Conservation (phyloP, 2,113 vertebrate genomes). For the Hepsetus odoe region DNA sequence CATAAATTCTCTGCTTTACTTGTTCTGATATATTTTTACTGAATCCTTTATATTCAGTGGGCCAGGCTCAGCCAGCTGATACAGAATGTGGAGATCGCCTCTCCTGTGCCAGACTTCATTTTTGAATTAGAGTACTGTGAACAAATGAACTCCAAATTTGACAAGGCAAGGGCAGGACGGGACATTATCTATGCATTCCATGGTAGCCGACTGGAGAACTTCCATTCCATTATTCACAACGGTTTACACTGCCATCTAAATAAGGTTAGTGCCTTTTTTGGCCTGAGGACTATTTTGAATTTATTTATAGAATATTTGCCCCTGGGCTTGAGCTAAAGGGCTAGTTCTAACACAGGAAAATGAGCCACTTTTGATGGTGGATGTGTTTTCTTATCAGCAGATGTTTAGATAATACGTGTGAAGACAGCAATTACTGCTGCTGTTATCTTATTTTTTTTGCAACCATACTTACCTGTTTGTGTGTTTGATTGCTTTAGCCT, state of each 20-base stretch:
- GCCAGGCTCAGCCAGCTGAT: conserved; percentile 85
- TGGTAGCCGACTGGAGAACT: conserved; percentile 95
- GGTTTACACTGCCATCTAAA: conserved; percentile 97
- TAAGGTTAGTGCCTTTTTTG: conserved; percentile 77
- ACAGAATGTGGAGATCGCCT: conserved; percentile 73
- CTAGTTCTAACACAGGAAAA: neutral
- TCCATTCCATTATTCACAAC: conserved; percentile 96
- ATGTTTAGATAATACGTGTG: conserved; percentile 26
- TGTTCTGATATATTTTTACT: conserved; percentile 15
- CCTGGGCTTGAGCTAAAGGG: neutral
- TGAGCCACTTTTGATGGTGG: neutral
- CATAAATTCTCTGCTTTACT: neutral
- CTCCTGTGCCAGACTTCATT: conserved; percentile 88
- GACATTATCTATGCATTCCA: conserved; percentile 95
- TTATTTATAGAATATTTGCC: neutral
- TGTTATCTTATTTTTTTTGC: neutral
- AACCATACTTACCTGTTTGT: neutral
- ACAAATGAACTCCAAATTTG: conserved; percentile 86
- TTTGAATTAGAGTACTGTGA: conserved; percentile 92
- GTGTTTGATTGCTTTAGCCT: neutral
- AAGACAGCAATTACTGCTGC: conserved; percentile 10
- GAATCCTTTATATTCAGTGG: conserved; percentile 75
- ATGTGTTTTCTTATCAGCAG: conserved; percentile 20
- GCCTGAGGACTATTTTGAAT: neutral
- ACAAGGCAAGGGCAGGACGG: conserved; percentile 83